phyloP scores from a whole-genome alignment of 2,888 invertebrate genomes.

The Cotesia congregata region DNA sequence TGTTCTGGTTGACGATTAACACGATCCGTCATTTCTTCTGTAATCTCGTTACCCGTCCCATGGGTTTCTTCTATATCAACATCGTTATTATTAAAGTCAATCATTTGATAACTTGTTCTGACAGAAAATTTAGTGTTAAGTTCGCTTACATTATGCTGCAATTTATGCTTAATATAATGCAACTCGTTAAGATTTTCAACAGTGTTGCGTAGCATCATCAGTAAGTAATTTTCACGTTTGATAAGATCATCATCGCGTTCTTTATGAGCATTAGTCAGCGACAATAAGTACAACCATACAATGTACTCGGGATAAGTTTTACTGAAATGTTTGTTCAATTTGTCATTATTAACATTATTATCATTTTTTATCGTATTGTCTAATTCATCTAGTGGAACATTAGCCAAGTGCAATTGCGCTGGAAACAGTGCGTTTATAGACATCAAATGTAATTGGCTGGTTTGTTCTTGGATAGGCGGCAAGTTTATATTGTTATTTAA shows the following conservation, averaged over 20 bases:
- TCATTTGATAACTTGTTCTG: background rate
- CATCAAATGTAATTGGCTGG: background rate
- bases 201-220: background rate
- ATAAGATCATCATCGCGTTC: background rate
- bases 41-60: background rate
- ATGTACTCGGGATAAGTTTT: constrained; percentile 3
- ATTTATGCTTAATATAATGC: background rate
- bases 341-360: background rate
- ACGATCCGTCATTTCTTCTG: background rate
- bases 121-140: background rate
- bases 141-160: background rate
- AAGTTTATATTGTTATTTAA: background rate
- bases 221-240: background rate
- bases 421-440: background rate
- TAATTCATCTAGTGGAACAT: background rate
- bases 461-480: background rate
- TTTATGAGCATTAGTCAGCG: background rate
- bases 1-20: background rate
- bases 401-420: background rate
- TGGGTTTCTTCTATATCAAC: background rate
- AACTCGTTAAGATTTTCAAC: background rate
- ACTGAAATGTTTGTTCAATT: background rate
- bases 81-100: background rate
- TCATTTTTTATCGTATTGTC: background rate
- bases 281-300: constrained; percentile 2